Conservation (phyloP, 2,888 invertebrate genomes). For the Oligia strigilis region DNA sequence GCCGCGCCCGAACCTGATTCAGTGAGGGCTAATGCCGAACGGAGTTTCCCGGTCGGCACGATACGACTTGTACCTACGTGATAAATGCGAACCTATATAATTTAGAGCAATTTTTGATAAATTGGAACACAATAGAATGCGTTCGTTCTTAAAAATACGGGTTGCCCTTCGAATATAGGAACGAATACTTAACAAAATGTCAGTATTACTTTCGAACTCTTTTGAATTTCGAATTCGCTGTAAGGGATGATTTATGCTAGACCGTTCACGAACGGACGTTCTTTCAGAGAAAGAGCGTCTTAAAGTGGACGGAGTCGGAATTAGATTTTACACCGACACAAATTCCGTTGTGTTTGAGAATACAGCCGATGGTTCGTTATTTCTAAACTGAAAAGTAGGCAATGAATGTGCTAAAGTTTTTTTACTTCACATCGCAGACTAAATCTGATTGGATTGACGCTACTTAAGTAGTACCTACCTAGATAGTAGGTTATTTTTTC, state of each 20-base stretch:
- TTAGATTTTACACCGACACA: not conserved
- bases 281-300: not conserved
- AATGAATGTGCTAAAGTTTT: not conserved
- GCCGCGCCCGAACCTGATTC: not conserved
- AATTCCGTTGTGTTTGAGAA: conserved; percentile 9
- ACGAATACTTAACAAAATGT: not conserved
- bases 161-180: not conserved
- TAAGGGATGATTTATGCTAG: not conserved
- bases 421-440: not conserved
- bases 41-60: not conserved
- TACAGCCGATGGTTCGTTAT: conserved; percentile 3
- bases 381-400: not conserved
- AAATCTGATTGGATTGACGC: not conserved
- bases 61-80: no score
- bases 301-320: not conserved
- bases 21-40: not conserved
- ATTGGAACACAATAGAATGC: not conserved
- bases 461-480: not conserved
- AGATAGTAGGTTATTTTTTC: not conserved
- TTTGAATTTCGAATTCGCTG: not conserved
- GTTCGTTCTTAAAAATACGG: not conserved
- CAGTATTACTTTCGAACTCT: not conserved
- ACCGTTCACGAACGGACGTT: not conserved
- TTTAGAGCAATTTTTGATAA: not conserved
- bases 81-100: not conserved